phyloP scores from a whole-genome alignment of 1,140 invertebrate genomes.

The Thaumetopoea pityocampa region DNA sequence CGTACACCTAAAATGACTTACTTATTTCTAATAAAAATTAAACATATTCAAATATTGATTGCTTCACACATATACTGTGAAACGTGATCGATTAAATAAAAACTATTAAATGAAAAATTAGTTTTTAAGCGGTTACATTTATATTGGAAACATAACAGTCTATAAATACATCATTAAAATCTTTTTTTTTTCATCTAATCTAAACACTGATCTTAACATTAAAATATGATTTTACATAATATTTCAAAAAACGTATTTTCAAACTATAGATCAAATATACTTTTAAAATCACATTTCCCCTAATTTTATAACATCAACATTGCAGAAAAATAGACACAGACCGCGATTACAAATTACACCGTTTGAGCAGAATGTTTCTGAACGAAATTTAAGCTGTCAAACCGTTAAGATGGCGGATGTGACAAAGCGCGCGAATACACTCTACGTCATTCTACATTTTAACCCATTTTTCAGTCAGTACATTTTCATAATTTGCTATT shows the following conservation, averaged over 20 bases:
- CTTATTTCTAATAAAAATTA: constrained; percentile 16
- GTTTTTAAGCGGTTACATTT: constrained; percentile 16
- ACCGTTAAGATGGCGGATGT: constrained; percentile 29
- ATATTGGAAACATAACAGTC: constrained; percentile 46
- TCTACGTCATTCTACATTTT: constrained; percentile 5
- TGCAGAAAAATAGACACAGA: constrained; percentile 63
- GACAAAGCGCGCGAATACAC: constrained; percentile 28
- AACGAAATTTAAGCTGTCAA: constrained; percentile 34
- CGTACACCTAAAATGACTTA: constrained; percentile 30
- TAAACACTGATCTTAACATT: constrained; percentile 63
- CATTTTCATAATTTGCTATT: no score
- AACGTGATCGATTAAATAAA: constrained; percentile 20
- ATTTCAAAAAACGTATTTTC: constrained; percentile 50
- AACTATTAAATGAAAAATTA: constrained; percentile 24
- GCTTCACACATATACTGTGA: constrained; percentile 11
- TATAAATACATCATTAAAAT: constrained; percentile 64
- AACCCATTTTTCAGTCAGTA: constrained; percentile 15
- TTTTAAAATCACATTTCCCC: constrained; percentile 70
- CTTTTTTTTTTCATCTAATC: constrained; percentile 49
- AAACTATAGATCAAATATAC: constrained; percentile 63
- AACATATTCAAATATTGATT: constrained; percentile 4
- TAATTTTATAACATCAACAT: constrained; percentile 62
- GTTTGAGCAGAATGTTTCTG: constrained; percentile 34
- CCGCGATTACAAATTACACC: constrained; percentile 34
- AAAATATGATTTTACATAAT: constrained; percentile 55